phyloP scores from a whole-genome alignment of 2,888 invertebrate genomes.

The Steromphala cineraria region DNA sequence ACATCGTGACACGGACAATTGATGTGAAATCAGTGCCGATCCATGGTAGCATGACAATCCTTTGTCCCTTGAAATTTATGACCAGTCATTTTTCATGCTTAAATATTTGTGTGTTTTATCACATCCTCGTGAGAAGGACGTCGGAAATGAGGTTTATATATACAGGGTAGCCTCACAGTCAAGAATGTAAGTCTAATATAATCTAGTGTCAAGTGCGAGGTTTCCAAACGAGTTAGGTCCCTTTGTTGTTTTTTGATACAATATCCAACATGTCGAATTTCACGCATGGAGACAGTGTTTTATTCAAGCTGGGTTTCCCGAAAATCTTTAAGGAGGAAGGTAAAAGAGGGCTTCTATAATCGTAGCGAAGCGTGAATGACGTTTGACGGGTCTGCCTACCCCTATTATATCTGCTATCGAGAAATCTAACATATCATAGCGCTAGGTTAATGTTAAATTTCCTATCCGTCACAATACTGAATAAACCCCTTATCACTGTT shows the following conservation, averaged over 20 bases:
- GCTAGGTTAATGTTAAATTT: conserved; percentile 2
- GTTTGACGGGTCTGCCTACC: neutral
- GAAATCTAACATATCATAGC: neutral
- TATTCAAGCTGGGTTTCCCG: neutral
- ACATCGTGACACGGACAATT: too few relatives aligned
- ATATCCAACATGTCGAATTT: neutral
- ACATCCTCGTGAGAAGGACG: neutral
- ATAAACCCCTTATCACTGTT: neutral
- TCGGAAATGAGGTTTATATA: neutral
- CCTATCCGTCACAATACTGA: neutral
- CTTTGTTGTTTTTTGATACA: neutral
- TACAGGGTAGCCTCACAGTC: neutral
- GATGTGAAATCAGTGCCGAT: too few relatives aligned
- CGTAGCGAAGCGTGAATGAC: neutral
- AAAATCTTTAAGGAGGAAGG: neutral
- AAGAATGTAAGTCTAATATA: neutral
- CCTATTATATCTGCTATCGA: neutral
- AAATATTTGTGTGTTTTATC: neutral
- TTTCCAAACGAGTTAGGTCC: neutral
- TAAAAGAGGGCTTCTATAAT: neutral
- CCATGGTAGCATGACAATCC: neutral
- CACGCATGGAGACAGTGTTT: neutral
- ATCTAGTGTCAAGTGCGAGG: conserved; percentile 7
- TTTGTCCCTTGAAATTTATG: neutral
- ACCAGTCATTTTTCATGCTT: neutral